Percentiles rank a stretch among this genome's conserved stretches.
These are phyloP conservation scores for Mustela erminea DNA, from an alignment of 2,797 vertebrate genomes.

Conservation along the genomic window DNA sequence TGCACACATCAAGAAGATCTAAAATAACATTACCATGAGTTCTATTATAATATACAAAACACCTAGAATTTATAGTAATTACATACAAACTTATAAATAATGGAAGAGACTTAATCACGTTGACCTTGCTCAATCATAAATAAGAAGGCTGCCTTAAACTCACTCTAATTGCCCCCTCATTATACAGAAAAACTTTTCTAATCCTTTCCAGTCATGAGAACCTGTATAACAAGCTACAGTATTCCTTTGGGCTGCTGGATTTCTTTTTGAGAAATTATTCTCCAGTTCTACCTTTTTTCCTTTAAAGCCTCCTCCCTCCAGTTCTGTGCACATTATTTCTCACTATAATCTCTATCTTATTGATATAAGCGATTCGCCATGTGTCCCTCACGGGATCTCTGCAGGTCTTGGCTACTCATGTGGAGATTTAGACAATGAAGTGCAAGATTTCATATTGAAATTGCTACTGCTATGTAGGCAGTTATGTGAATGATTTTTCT, in stretches of 20 bases:
- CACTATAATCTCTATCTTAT: background rate
- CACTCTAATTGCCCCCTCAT: constrained; percentile 73
- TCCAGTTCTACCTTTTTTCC: background rate
- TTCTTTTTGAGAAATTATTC: constrained; percentile 37
- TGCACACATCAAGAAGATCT: constrained; percentile 44
- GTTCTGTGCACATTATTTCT: background rate
- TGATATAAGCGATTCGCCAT: background rate
- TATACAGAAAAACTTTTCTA: constrained; percentile 60
- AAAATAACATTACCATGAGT: constrained; percentile 71
- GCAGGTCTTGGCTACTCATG: background rate
- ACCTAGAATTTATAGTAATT: constrained; percentile 75
- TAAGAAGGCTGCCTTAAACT: constrained; percentile 59
- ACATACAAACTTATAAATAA: constrained; percentile 79
- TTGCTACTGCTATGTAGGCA: background rate
- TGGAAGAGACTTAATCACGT: constrained; percentile 77
- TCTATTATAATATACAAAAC: constrained; percentile 70
- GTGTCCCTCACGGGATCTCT: background rate
- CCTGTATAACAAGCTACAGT: background rate
- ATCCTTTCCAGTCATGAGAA: background rate
- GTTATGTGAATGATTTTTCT: background rate
- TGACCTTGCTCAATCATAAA: constrained; percentile 82
- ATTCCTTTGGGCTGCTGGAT: background rate
- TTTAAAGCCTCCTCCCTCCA: background rate
- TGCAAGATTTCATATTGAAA: background rate
- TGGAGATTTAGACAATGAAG: background rate